Conservation (phyloP, 1,140 invertebrate genomes). For the Camponotus vicinus region DNA sequence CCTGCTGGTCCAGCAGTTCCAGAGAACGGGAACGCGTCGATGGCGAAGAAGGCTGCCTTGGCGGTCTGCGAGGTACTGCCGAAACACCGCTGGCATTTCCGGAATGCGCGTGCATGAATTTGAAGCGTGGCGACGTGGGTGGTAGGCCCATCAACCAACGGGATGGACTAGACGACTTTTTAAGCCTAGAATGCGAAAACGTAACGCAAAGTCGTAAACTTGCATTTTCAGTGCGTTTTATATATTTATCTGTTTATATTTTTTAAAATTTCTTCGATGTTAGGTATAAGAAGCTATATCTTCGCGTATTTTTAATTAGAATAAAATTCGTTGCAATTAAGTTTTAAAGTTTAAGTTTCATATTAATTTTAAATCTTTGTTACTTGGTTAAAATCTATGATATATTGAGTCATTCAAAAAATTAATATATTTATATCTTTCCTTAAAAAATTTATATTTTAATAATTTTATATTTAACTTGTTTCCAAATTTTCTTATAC, state of each 20-base stretch:
- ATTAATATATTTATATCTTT: not conserved
- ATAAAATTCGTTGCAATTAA: not conserved
- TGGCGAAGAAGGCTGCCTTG: slow-evolving; percentile 76
- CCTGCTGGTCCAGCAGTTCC: slow-evolving; percentile 76
- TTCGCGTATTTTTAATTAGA: not conserved
- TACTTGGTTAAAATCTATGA: not conserved
- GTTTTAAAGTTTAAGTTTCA: not conserved
- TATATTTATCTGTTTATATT: not conserved
- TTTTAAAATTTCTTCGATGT: not conserved
- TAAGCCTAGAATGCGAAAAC: slow-evolving; percentile 84
- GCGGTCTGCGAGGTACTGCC: slow-evolving; percentile 74
- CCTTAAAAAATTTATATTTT: slow-evolving; percentile 5
- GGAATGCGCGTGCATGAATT: slow-evolving; percentile 77
- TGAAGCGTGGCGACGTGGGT: slow-evolving; percentile 78
- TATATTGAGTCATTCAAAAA: not conserved
- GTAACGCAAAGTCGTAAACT: slow-evolving; percentile 64
- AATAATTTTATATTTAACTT: not conserved
- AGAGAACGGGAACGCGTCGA: slow-evolving; percentile 78
- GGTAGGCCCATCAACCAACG: slow-evolving; percentile 86
- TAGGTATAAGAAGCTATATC: not conserved
- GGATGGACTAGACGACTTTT: slow-evolving; percentile 89
- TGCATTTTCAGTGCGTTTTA: not conserved
- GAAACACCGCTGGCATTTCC: slow-evolving; percentile 64
- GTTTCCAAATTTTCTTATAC: not conserved
- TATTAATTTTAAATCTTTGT: slow-evolving; percentile 16